Conservation (phyloP, 2,888 invertebrate genomes). For the Athetis lepigone region DNA sequence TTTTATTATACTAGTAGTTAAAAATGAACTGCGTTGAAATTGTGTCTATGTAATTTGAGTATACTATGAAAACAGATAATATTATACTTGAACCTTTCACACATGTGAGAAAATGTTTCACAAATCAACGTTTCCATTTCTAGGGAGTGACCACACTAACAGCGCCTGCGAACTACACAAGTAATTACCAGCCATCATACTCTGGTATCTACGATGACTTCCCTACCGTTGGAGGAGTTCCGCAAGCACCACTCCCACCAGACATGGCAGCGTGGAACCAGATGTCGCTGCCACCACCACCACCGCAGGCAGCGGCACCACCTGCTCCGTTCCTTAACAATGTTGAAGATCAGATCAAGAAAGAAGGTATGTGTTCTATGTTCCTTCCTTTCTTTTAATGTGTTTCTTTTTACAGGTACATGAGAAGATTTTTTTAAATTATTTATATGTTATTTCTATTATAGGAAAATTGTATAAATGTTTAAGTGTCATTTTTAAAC, state of each 20-base stretch:
- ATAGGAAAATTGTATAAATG: background rate
- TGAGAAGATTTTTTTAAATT: background rate
- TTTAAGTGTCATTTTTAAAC: background rate
- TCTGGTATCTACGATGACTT: conserved; percentile 85
- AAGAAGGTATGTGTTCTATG: conserved; percentile 81
- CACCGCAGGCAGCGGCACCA: conserved; percentile 65
- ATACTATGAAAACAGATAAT: too few relatives aligned
- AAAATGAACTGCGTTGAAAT: too few relatives aligned
- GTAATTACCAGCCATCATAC: conserved; percentile 78
- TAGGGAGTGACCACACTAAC: conserved; percentile 55
- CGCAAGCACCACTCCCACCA: conserved; percentile 68
- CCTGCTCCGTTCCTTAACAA: conserved; percentile 74
- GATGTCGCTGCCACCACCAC: conserved; percentile 81
- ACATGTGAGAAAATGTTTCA: background rate
- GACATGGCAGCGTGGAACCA: conserved; percentile 84
- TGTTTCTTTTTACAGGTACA: conserved; percentile 27
- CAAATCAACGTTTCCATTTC: conserved; percentile 12
- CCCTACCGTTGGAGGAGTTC: conserved; percentile 69
- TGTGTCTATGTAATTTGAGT: too few relatives aligned
- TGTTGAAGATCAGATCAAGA: conserved; percentile 87
- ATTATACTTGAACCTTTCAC: too few relatives aligned
- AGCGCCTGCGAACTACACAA: conserved; percentile 63
- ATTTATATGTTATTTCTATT: background rate
- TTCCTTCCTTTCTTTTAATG: conserved; percentile 2
- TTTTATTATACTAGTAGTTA: too few relatives aligned